Percentiles rank a stretch among this genome's conserved stretches.
Evolutionary conservation across 2,797 vertebrate genomes (phyloP).

Genomic region (Protonibea diacanthus): DNA sequence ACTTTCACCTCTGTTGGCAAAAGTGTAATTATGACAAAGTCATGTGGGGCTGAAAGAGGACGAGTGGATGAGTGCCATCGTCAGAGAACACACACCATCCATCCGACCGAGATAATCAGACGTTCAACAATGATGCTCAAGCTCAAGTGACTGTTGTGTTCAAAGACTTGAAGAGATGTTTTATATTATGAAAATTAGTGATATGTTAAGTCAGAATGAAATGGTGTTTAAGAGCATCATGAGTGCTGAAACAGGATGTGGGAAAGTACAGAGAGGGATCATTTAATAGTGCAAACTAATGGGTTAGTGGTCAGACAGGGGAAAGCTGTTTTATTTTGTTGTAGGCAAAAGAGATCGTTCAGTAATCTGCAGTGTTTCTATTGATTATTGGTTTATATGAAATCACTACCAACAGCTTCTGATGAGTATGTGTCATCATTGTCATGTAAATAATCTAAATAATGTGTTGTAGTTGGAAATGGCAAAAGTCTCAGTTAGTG

Average conservation of each 20-base stretch:
- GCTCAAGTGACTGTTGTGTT: not conserved
- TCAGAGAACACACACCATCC: slow-evolving; percentile 20
- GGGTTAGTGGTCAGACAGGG: not conserved
- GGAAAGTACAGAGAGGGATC: not conserved
- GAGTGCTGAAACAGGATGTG: not conserved
- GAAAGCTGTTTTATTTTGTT: slow-evolving; percentile 13
- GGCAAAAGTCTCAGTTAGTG: not conserved
- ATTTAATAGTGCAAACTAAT: not conserved
- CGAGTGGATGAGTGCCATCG: slow-evolving; percentile 8
- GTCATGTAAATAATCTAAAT: not conserved
- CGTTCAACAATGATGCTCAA: slow-evolving; percentile 1
- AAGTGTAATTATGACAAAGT: slow-evolving; percentile 78
- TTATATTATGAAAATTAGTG: not conserved
- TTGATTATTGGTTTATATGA: not conserved
- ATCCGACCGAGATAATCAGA: slow-evolving; percentile 37
- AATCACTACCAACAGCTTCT: not conserved
- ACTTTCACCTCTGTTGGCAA: slow-evolving; percentile 74
- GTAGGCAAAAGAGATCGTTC: not conserved
- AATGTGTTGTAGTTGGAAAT: not conserved
- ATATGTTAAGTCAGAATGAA: not conserved
- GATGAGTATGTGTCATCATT: too few species aligned
- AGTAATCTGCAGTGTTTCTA: not conserved
- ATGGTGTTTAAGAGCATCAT: not conserved
- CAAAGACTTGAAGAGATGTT: not conserved
- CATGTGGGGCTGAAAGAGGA: slow-evolving; percentile 38